A percentile compares a stretch with the other conserved stretches of the same genome.
These are phyloP conservation scores for Calliopsis andreniformis DNA, from an alignment of 1,140 invertebrate genomes.

Conservation along the genomic window DNA sequence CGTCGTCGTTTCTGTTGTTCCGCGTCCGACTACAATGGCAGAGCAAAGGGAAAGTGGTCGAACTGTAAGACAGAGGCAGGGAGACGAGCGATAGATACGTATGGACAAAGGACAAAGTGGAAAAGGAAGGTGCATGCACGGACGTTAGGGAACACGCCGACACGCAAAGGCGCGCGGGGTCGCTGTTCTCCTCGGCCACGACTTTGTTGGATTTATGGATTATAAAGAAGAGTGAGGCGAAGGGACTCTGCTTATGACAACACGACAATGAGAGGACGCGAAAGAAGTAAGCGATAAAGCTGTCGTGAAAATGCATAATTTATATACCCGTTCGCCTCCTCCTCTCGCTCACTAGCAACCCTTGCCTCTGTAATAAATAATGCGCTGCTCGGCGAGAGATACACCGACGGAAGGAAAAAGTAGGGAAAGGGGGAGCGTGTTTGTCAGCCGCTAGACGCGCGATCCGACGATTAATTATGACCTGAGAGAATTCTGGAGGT, in stretches of 20 bases:
- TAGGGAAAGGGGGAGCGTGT: slow-evolving; percentile 36
- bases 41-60: slow-evolving; percentile 36
- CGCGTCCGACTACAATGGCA: slow-evolving; percentile 23
- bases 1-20: slow-evolving; percentile 19
- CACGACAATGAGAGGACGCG: slow-evolving; percentile 76
- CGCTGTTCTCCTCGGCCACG: slow-evolving; percentile 64
- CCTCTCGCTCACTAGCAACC: slow-evolving; percentile 53
- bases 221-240: slow-evolving; percentile 73
- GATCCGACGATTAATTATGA: slow-evolving; percentile 55
- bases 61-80: slow-evolving; percentile 64
- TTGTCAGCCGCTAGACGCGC: slow-evolving; percentile 35
- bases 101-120: slow-evolving; percentile 71
- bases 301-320: slow-evolving; percentile 78
- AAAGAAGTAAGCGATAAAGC: slow-evolving; percentile 77
- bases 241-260: slow-evolving; percentile 75
- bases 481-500: slow-evolving; percentile 37
- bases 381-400: slow-evolving; percentile 51
- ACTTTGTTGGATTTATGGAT: slow-evolving; percentile 80
- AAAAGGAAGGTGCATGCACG: slow-evolving; percentile 53
- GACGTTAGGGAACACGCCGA: slow-evolving; percentile 64
- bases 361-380: slow-evolving; percentile 68
- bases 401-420: slow-evolving; percentile 17
- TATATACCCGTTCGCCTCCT: slow-evolving; percentile 69
- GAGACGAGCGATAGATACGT: slow-evolving; percentile 72
- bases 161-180: background rate